Percentiles rank a stretch among this genome's conserved stretches.
These are phyloP conservation scores for Equus quagga DNA, from an alignment of 2,113 vertebrate species.

Conservation along the genomic window DNA sequence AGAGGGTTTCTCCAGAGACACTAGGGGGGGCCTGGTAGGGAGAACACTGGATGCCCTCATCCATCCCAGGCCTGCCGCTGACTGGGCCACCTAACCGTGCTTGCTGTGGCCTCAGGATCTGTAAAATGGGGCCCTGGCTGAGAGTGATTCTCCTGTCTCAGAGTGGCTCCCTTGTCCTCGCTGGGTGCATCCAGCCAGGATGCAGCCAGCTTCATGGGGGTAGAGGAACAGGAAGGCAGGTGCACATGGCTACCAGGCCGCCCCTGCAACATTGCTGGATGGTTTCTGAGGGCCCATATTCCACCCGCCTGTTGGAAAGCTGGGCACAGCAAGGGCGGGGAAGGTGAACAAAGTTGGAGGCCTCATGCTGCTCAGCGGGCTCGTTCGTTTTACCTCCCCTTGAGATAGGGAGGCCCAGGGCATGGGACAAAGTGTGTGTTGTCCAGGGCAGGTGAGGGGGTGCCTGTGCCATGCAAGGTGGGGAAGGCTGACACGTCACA, in stretches of 20 bases:
- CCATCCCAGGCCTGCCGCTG: not conserved
- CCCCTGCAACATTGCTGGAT: not conserved
- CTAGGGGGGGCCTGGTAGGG: not conserved
- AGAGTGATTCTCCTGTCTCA: not conserved
- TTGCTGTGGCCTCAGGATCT: not conserved
- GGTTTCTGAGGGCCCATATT: not conserved
- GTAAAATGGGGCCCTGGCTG: not conserved
- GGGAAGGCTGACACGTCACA: not conserved
- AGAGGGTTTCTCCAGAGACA: not conserved
- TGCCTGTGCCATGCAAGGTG: not conserved
- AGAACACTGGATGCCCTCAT: not conserved
- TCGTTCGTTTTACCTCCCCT: not conserved
- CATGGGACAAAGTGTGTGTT: not conserved
- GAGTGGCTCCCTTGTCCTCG: not conserved
- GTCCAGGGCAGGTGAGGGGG: not conserved
- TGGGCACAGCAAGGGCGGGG: not conserved
- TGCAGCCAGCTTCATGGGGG: not conserved
- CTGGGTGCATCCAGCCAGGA: not conserved
- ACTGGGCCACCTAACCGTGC: not conserved
- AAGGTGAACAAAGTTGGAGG: rapidly evolving
- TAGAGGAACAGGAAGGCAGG: not conserved
- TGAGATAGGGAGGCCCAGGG: not conserved
- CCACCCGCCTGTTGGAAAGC: not conserved
- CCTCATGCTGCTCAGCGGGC: not conserved
- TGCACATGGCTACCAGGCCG: not conserved